These are phyloP conservation scores for Dione juno DNA, from an alignment of 2,888 invertebrate genomes.

Conservation along the genomic window DNA sequence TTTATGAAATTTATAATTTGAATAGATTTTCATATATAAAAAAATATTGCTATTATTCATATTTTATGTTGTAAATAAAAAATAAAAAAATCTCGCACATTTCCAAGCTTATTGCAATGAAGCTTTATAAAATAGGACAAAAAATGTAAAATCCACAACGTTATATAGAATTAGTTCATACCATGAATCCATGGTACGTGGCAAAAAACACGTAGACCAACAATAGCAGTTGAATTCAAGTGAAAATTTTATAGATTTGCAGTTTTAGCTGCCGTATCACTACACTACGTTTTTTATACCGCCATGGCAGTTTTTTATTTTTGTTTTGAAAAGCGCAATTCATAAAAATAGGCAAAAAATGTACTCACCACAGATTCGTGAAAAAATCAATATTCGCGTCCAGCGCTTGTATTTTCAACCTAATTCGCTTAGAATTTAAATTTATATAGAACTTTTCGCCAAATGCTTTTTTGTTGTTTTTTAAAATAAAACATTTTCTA, in stretches of 20 bases:
- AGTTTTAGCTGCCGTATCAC: slow-evolving; percentile 36
- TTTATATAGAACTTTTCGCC: slow-evolving; percentile 6
- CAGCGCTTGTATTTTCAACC: slow-evolving; percentile 20
- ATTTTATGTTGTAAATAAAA: background rate
- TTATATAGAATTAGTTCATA: slow-evolving; percentile 38
- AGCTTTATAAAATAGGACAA: background rate
- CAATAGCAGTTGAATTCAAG: slow-evolving; percentile 42
- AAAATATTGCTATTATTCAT: background rate
- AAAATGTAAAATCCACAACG: slow-evolving; percentile 21
- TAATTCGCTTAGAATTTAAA: slow-evolving; percentile 27
- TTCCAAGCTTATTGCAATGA: slow-evolving; percentile 16
- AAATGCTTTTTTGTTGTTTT: slow-evolving; percentile 1
- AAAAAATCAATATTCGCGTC: slow-evolving; percentile 27
- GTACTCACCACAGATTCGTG: slow-evolving; percentile 11
- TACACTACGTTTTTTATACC: slow-evolving; percentile 25
- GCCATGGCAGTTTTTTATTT: slow-evolving; percentile 37
- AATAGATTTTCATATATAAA: background rate
- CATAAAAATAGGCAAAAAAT: slow-evolving; percentile 37
- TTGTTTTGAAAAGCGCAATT: slow-evolving; percentile 36
- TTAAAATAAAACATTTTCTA: slow-evolving; percentile 2
- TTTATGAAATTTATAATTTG: background rate
- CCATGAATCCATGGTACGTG: slow-evolving; percentile 32
- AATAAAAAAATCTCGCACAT: slow-evolving; percentile 9
- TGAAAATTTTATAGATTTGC: slow-evolving; percentile 46
- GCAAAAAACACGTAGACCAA: slow-evolving; percentile 42